Evolutionary conservation across 2,888 invertebrate genomes (phyloP).

Genomic region (Iphiclides podalirius): DNA sequence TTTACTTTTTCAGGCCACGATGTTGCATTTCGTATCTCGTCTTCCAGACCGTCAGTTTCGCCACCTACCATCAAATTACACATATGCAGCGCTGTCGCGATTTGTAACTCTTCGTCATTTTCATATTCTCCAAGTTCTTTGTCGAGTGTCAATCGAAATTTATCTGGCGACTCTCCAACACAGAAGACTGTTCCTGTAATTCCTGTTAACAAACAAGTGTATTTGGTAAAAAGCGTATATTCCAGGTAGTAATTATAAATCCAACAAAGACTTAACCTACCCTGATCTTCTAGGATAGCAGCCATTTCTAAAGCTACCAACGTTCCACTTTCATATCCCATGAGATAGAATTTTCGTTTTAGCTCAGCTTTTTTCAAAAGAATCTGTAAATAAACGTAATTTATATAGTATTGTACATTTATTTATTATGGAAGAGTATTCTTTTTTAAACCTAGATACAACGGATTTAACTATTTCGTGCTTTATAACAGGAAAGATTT

Average conservation of each 20-base stretch:
- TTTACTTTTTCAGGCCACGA: slow-evolving; percentile 43
- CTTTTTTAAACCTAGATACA: too few species aligned
- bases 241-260: too few species aligned
- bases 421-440: too few species aligned
- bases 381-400: slow-evolving; percentile 37
- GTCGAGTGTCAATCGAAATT: slow-evolving; percentile 32
- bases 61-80: slow-evolving; percentile 29
- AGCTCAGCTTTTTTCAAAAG: slow-evolving; percentile 36
- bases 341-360: slow-evolving; percentile 41
- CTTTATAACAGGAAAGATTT: too few species aligned
- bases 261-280: slow-evolving; percentile 32
- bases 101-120: slow-evolving; percentile 35
- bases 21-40: slow-evolving; percentile 20
- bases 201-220: slow-evolving; percentile 41
- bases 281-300: slow-evolving; percentile 47
- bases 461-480: too few species aligned
- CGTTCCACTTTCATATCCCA: slow-evolving; percentile 54
- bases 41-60: slow-evolving; percentile 27
- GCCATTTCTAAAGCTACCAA: slow-evolving; percentile 48
- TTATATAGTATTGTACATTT: too few species aligned
- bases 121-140: slow-evolving; percentile 29
- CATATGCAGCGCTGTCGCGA: slow-evolving; percentile 36
- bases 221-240: too few species aligned
- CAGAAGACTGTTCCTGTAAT: slow-evolving; percentile 48
- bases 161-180: slow-evolving; percentile 47